Conservation (phyloP, 2,888 invertebrate genomes). For the Epinotia brunnichana region DNA sequence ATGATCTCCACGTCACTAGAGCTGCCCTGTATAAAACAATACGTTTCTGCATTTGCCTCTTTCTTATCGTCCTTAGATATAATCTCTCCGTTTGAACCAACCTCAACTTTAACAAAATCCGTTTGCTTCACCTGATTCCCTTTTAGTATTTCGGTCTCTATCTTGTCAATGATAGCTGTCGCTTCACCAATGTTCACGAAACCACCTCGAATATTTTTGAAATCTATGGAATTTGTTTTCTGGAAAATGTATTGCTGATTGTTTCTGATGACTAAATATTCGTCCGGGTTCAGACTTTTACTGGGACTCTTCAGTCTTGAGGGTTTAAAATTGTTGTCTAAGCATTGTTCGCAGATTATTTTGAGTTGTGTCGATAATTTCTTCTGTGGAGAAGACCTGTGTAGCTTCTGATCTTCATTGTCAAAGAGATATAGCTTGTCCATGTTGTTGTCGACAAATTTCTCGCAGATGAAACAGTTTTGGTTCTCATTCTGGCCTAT, state of each 20-base stretch:
- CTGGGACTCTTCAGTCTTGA: conserved; percentile 70
- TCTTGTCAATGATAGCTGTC: conserved; percentile 43
- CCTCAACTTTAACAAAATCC: conserved; percentile 74
- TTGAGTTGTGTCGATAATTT: conserved; percentile 70
- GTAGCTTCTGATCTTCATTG: conserved; percentile 75
- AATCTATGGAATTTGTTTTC: conserved; percentile 61
- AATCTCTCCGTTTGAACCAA: conserved; percentile 75
- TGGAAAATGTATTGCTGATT: conserved; percentile 79
- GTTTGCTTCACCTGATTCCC: conserved; percentile 53
- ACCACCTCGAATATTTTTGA: conserved; percentile 52
- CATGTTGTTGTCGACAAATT: conserved; percentile 61
- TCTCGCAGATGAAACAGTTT: conserved; percentile 73
- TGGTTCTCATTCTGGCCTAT: conserved; percentile 64
- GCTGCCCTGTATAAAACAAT: conserved; percentile 52
- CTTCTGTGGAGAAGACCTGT: conserved; percentile 70
- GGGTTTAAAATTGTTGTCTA: conserved; percentile 69
- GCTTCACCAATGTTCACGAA: conserved; percentile 44
- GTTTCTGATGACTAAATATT: conserved; percentile 75
- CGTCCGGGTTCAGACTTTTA: conserved; percentile 68
- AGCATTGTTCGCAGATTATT: conserved; percentile 71
- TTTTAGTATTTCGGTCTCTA: conserved; percentile 47
- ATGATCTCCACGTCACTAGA: conserved; percentile 76
- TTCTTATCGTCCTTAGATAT: conserved; percentile 64
- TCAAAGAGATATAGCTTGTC: conserved; percentile 77
- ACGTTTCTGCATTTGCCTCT: conserved; percentile 44